Evolutionary conservation across 2,888 invertebrate species (phyloP), one percentile per base, ranked within the genome.

Genomic region (Morpho deidamia): DNA sequence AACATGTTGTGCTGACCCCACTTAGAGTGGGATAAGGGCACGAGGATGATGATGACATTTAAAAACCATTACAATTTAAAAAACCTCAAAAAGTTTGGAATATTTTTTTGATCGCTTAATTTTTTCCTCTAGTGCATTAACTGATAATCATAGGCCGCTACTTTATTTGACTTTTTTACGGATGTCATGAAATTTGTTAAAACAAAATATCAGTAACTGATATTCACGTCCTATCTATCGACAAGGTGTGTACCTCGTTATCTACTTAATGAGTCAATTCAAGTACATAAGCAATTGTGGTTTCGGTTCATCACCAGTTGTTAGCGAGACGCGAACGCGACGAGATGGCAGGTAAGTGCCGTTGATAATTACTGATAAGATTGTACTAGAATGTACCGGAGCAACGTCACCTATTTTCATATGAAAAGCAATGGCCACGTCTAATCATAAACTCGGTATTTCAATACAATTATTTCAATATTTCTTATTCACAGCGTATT

Each of bases 321-420:
- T 63, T 64, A 56, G 53, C 53, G 53, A 63, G 55, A 63, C 66
- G 38, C 52, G 53, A 50, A 32, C 56, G 41, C 50, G 12, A 54
- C 64, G 63, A 63, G 60, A 75, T 75, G 76, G 72, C 74, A 71
- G 76, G 76, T 76, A 60, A 72, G 75, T 67, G 63, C 14, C 14
- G n/a, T 34, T 12, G 47, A 47, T 47, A 47, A 65, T 67, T 55
- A 60, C 43, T 66, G 68, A 69, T 68, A 70, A 68, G 67, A 69
- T 68, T 63, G 61, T 46, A 56, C 46, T 58, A 58, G 44, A 58
- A 44, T 42, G 23, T 48, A 55, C 42, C 9, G 37, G 53, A 10
- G 7, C 12, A 34, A 40, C 49, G 42, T 49, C 42, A 42, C 35
- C 34, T 41, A 11, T 41, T 53, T 55, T 51, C 38, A 51, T 55